A percentile compares a stretch with the other conserved stretches of the same genome.
Conservation (phyloP, 2,113 vertebrate species). For the Menura novaehollandiae region DNA sequence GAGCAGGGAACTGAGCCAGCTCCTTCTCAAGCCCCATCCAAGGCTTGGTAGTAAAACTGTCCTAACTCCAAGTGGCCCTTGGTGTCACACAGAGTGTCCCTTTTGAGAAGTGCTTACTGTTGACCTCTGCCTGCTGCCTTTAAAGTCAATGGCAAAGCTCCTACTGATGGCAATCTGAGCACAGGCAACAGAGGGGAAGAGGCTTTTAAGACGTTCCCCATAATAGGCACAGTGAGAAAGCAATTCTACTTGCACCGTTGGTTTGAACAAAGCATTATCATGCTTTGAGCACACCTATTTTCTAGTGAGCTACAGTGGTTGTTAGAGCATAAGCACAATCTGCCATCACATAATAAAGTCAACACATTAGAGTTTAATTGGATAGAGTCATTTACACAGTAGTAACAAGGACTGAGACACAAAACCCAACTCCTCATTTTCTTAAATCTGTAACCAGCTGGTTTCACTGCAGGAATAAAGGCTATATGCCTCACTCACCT, state of each 20-base stretch:
- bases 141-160: background rate
- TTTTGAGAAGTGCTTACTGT: background rate
- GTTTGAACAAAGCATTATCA: background rate
- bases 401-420: conserved; percentile 46
- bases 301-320: conserved; percentile 23
- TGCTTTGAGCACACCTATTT: conserved; percentile 35
- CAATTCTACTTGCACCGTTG: background rate
- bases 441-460: conserved; percentile 41
- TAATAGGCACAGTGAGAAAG: background rate
- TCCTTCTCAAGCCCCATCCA: background rate
- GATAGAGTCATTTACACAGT: conserved; percentile 52
- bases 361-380: conserved; percentile 65
- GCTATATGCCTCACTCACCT: background rate
- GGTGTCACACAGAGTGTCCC: background rate
- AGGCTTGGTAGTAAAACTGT: background rate
- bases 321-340: conserved; percentile 35
- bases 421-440: conserved; percentile 20
- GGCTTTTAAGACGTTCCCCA: background rate
- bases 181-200: background rate
- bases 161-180: background rate
- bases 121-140: background rate
- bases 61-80: background rate
- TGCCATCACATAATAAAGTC: conserved; percentile 39
- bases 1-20: background rate
- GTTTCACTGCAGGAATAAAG: conserved; percentile 28